These are phyloP conservation scores for Acleris literana DNA, from an alignment of 2,888 invertebrate genomes.

Conservation along the genomic window DNA sequence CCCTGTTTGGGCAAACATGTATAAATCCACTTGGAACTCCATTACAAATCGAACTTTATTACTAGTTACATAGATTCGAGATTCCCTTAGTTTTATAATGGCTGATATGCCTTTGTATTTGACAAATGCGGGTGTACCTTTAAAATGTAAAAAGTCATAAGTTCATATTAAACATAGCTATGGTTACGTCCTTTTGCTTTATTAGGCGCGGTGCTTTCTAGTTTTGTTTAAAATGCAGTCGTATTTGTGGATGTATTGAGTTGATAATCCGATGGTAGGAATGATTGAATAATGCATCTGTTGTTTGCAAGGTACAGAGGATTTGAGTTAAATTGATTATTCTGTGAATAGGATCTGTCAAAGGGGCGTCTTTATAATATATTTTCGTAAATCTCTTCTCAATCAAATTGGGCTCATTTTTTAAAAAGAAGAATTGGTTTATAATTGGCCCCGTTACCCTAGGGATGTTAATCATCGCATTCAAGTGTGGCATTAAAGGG, in stretches of 20 bases:
- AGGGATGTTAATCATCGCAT: no score
- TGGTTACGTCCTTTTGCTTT: slow-evolving; percentile 8
- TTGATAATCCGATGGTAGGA: slow-evolving; percentile 5
- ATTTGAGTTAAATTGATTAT: slow-evolving; percentile 34
- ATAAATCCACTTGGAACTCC: background rate
- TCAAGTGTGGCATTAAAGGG: no score
- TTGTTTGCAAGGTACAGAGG: slow-evolving; percentile 18
- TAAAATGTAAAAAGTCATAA: slow-evolving; percentile 2
- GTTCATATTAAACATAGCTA: background rate
- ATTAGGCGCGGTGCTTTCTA: background rate
- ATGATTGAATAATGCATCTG: slow-evolving; percentile 11
- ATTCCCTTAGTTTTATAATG: no score
- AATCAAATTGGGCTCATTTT: background rate
- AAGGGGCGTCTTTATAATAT: slow-evolving; percentile 5
- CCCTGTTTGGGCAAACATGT: background rate
- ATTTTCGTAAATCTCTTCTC: slow-evolving; percentile 6
- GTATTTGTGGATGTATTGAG: background rate
- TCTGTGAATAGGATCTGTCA: slow-evolving; percentile 18
- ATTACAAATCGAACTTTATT: background rate
- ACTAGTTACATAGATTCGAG: no score
- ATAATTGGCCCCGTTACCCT: background rate
- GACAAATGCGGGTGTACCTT: background rate
- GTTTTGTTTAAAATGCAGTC: slow-evolving; percentile 9
- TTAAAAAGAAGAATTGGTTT: background rate
- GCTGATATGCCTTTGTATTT: slow-evolving; percentile 1